phyloP scores from a whole-genome alignment of 2,888 invertebrate genomes.

The Drosophila percnosoma region DNA sequence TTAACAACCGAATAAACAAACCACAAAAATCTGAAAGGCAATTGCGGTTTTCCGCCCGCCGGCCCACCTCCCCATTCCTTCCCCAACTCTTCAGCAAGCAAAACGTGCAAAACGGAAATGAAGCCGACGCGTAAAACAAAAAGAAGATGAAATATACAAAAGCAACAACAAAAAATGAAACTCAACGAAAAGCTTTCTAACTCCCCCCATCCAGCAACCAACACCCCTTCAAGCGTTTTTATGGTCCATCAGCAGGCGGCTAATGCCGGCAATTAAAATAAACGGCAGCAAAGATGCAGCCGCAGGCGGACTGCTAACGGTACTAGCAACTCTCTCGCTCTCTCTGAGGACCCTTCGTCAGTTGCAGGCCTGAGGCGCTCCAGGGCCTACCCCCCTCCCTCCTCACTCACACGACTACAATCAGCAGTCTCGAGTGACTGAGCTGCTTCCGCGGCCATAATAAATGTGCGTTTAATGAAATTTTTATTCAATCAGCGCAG shows the following conservation, averaged over 20 bases:
- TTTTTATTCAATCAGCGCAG: constrained; percentile 74
- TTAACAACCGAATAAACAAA: constrained; percentile 68
- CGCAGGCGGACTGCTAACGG: constrained; percentile 5
- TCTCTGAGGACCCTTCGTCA: constrained; percentile 5
- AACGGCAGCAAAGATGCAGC: constrained; percentile 57
- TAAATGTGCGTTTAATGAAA: constrained; percentile 76
- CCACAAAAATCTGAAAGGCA: constrained; percentile 69
- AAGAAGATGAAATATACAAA: constrained; percentile 5
- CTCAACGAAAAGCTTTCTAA: constrained; percentile 27
- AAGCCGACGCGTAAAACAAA: constrained; percentile 62
- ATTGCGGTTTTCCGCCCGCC: constrained; percentile 22
- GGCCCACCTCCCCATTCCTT: not conserved
- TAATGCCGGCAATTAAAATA: constrained; percentile 79
- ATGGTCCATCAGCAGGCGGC: constrained; percentile 73
- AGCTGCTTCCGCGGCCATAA: constrained; percentile 36
- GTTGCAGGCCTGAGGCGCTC: constrained; percentile 9
- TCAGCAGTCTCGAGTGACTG: constrained; percentile 18
- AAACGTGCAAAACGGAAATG: constrained; percentile 62
- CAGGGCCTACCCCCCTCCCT: not conserved
- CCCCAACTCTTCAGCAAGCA: not conserved
- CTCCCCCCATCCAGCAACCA: not conserved
- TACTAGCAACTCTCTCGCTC: not conserved
- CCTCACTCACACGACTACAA: not conserved
- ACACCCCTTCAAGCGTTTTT: constrained; percentile 46
- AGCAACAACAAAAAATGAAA: constrained; percentile 8